Evolutionary conservation across 1,140 invertebrate species (phyloP).

Genomic region (Aricia agestis): DNA sequence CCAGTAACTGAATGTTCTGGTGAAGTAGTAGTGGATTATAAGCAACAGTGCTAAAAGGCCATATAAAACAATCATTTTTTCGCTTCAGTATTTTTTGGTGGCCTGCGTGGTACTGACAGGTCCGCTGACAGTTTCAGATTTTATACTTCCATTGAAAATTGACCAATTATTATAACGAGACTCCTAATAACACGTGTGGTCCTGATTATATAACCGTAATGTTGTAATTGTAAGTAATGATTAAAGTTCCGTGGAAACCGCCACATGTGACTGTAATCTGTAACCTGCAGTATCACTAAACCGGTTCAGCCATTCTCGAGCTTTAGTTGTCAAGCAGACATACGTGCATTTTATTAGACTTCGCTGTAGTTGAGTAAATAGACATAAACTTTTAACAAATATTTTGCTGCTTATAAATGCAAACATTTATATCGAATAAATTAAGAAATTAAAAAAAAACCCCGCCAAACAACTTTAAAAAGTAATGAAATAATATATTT

Average conservation of each 20-base stretch:
- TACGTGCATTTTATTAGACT: too few species aligned
- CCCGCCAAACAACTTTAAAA: too few species aligned
- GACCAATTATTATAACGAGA: neutral
- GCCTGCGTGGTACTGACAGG: neutral
- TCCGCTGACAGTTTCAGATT: neutral
- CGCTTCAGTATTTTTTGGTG: neutral
- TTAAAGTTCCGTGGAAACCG: neutral
- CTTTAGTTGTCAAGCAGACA: too few species aligned
- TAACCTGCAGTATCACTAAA: too few species aligned
- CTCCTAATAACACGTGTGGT: neutral
- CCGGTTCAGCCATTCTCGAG: too few species aligned
- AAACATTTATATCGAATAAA: too few species aligned
- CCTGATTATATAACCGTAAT: neutral
- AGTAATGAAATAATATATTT: too few species aligned
- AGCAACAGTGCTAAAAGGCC: constrained; percentile 3
- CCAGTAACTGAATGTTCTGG: constrained; percentile 30
- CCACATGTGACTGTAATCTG: neutral
- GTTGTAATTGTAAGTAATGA: neutral
- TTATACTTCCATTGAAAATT: constrained; percentile 10
- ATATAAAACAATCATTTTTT: constrained; percentile 10
- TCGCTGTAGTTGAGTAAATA: too few species aligned
- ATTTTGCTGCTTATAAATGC: too few species aligned
- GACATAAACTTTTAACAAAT: too few species aligned
- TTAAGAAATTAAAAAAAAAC: too few species aligned
- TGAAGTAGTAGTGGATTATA: constrained; percentile 25